phyloP scores from a whole-genome alignment of 2,888 invertebrate genomes.

The Brachyopa scutellaris region DNA sequence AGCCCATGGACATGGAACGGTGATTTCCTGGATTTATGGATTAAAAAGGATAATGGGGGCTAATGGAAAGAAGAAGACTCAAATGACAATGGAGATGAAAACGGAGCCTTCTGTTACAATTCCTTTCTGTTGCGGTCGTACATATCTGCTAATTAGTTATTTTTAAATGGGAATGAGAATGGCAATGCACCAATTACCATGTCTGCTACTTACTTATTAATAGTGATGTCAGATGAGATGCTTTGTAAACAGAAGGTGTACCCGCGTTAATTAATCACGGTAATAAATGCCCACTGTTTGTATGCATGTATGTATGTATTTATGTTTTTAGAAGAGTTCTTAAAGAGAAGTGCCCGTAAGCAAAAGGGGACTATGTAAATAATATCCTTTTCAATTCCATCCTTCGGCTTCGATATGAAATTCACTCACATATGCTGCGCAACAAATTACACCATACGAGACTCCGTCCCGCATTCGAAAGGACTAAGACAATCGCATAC shows the following conservation, averaged over 20 bases:
- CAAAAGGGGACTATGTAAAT: conserved; percentile 40
- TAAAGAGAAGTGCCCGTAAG: background rate
- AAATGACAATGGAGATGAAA: conserved; percentile 64
- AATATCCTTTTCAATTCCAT: conserved; percentile 62
- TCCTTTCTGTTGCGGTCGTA: conserved; percentile 30
- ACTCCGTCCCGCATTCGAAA: background rate
- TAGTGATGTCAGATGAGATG: background rate
- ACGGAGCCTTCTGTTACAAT: conserved; percentile 34
- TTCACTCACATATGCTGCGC: conserved; percentile 51
- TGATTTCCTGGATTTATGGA: conserved; percentile 70
- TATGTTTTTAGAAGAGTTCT: conserved; percentile 4
- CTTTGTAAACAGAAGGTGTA: conserved; percentile 11
- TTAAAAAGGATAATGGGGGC: conserved; percentile 64
- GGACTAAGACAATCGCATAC: conserved; percentile 6
- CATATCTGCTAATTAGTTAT: conserved; percentile 59
- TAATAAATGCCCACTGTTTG: conserved; percentile 30
- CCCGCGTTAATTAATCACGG: conserved; percentile 23
- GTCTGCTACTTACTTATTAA: background rate
- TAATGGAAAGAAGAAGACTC: conserved; percentile 59
- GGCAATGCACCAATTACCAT: conserved; percentile 27
- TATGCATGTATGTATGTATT: conserved; percentile 29
- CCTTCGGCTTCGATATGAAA: conserved; percentile 38
- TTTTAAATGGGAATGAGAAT: conserved; percentile 22
- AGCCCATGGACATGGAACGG: conserved; percentile 70
- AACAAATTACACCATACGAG: conserved; percentile 4